A percentile compares a stretch with the other conserved stretches of the same genome.
Evolutionary conservation across 2,797 vertebrate genomes (phyloP).

Genomic region (Chelon auratus): DNA sequence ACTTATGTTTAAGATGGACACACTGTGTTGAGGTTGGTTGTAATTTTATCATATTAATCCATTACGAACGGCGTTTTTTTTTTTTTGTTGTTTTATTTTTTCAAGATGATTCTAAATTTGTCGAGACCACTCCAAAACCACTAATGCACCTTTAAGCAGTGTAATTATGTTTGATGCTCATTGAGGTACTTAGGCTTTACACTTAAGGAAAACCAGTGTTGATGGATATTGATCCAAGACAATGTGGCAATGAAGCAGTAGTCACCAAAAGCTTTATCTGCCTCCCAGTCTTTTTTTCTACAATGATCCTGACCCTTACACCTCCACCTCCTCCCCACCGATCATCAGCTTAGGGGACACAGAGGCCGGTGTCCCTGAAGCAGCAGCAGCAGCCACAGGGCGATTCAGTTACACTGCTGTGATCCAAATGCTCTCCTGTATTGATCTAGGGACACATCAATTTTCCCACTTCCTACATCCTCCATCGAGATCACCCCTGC

Average conservation of each 20-base stretch:
- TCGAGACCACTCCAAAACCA: constrained; percentile 63
- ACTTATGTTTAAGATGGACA: not conserved
- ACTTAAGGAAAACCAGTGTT: constrained; percentile 62
- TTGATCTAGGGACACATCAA: constrained; percentile 79
- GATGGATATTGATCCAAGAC: constrained; percentile 73
- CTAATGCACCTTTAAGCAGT: constrained; percentile 56
- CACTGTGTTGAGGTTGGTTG: constrained; percentile 13
- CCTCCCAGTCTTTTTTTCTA: not conserved
- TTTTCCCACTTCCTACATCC: constrained; percentile 81
- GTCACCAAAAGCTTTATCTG: constrained; percentile 17
- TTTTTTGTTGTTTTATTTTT: not conserved
- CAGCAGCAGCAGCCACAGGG: constrained; percentile 41
- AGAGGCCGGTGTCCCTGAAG: constrained; percentile 31
- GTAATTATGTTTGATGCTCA: constrained; percentile 60
- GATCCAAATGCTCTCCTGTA: constrained; percentile 69
- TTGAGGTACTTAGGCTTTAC: constrained; percentile 65
- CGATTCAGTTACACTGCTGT: constrained; percentile 76
- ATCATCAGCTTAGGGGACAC: constrained; percentile 39
- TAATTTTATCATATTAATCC: constrained; percentile 31
- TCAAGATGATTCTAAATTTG: constrained; percentile 56
- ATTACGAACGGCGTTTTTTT: constrained; percentile 1
- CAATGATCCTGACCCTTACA: constrained; percentile 21
- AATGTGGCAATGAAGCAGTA: constrained; percentile 32
- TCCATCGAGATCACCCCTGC: constrained; percentile 60
- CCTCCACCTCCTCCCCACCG: constrained; percentile 20